Evolutionary conservation across 2,797 vertebrate genomes (phyloP), one percentile per base, ranked within the genome.

Genomic region (Coreius guichenoti): DNA sequence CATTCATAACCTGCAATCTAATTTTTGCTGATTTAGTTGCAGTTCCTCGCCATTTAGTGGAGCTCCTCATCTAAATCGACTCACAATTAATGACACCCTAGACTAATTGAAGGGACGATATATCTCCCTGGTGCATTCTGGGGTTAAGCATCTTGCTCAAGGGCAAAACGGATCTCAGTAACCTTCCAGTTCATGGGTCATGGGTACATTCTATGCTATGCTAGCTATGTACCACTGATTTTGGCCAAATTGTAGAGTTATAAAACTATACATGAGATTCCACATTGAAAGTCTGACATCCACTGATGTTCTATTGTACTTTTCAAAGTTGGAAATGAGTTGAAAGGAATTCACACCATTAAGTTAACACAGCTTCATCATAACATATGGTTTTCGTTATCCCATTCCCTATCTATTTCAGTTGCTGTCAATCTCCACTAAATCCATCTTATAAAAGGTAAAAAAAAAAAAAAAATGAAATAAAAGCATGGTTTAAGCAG

Each of bases 91-190:
- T 65, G 29, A 36, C 43, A 49, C 13, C 19, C 43, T 75, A 61
- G 56, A 75, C 56, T 49, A 63, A 74, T 36, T 73, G 14, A 73
- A 33, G 36, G 56, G 21, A 45, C 39, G 1, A 63, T 74, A 49
- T 16, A 36, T 82, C 16, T 82, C 43, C n/a, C 39, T 73, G 12
- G 33, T 31, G 80, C 69, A 58, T 45, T 82, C 67, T 61, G n/a
- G 26, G 80, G 54, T 61, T 73, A 61, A 45, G 54, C 80, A 54
- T 72, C 11, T 82, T 23, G 23, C n/a, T 81, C 33, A 51, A 80
- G 45, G 29, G 12, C 45, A 58, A 58, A 58, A 82, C 7, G 0
- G 47, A 69, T 31, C n/a, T 68, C 26, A 21, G 65, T 31, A 54
- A 51, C 33, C 51, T 33, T 36, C 39, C 26, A 45, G 58, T 80